phyloP scores from a whole-genome alignment of 2,888 invertebrate species.

The Oxystoma pomonae region DNA sequence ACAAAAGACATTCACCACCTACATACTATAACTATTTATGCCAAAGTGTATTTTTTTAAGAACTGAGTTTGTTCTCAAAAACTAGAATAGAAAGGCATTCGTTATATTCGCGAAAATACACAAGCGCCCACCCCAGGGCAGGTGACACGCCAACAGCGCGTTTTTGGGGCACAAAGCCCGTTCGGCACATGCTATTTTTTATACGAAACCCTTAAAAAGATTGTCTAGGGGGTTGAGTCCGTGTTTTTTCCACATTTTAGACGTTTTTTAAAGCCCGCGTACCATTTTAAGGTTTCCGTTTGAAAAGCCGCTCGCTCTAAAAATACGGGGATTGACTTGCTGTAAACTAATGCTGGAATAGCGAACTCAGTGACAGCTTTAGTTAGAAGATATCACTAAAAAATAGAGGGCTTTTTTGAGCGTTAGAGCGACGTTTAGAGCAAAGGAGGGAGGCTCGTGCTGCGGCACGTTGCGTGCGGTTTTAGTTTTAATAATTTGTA shows the following conservation, averaged over 20 bases:
- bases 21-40: too few relatives aligned
- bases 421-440: not conserved
- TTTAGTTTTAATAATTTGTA: not conserved
- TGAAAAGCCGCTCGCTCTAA: not conserved
- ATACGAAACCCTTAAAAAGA: not conserved
- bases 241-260: conserved; percentile 19
- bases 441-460: not conserved
- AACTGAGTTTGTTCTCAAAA: not conserved
- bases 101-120: not conserved
- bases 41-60: too few relatives aligned
- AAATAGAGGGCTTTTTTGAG: conserved; percentile 16
- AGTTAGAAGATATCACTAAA: conserved; percentile 18
- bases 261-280: conserved; percentile 13
- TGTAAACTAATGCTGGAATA: not conserved
- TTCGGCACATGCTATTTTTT: not conserved
- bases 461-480: not conserved
- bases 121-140: not conserved
- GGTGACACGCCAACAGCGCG: not conserved
- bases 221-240: not conserved
- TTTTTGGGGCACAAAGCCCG: not conserved
- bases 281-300: conserved; percentile 17
- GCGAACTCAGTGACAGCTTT: conserved; percentile 18
- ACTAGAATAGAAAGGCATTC: not conserved
- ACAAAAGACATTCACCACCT: too few relatives aligned
- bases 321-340: too few relatives aligned